Conservation (phyloP, 35 echinoderm and acorn worm species). For the Anneissia japonica region DNA sequence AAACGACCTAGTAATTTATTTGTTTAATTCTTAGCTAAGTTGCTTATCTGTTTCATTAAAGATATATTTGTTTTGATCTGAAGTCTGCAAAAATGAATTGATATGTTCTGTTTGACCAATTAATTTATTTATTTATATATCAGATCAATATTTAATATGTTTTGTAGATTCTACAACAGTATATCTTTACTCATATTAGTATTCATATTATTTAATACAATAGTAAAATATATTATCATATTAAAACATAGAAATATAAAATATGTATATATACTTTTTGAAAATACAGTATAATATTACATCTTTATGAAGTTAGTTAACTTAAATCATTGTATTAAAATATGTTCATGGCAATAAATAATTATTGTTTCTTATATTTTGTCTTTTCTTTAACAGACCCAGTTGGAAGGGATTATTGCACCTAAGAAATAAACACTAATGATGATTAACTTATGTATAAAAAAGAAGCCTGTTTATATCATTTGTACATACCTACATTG, state of each 20-base stretch:
- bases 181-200: too few relatives aligned
- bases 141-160: too few relatives aligned
- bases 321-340: background rate
- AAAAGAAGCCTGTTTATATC: too few relatives aligned
- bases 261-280: background rate
- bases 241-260: too few relatives aligned
- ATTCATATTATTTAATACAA: too few relatives aligned
- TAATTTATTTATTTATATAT: too few relatives aligned
- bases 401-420: constrained; percentile 97
- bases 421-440: constrained; percentile 56
- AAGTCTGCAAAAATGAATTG: background rate
- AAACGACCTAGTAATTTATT: background rate
- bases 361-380: background rate
- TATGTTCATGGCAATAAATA: background rate
- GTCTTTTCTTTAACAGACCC: constrained; percentile 70
- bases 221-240: too few relatives aligned
- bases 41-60: background rate
- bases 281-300: too few relatives aligned
- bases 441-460: too few relatives aligned
- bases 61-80: background rate
- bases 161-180: too few relatives aligned
- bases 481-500: too few relatives aligned
- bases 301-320: too few relatives aligned
- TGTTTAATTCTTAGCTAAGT: background rate
- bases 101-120: background rate